Conservation (phyloP, 2,113 vertebrate genomes). For the Leptocoma aspasia region DNA sequence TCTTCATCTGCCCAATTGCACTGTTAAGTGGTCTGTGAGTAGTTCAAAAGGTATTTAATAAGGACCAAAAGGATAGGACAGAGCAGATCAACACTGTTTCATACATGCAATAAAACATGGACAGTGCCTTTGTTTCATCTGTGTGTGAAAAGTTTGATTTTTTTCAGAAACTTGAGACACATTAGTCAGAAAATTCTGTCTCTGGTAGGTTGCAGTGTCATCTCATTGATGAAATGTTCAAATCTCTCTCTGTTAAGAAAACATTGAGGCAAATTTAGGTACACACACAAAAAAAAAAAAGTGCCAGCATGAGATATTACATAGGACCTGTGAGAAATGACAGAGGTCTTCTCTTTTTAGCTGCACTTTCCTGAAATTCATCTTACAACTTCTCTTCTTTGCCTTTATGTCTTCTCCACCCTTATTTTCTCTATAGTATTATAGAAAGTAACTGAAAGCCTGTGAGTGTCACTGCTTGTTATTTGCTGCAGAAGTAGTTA, state of each 20-base stretch:
- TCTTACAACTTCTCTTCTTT: background rate
- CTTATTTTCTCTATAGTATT: background rate
- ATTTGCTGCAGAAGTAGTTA: background rate
- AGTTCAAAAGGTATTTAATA: background rate
- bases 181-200: background rate
- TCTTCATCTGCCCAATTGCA: background rate
- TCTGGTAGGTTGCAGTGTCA: background rate
- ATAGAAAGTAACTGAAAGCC: background rate
- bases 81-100: background rate
- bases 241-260: background rate
- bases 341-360: background rate
- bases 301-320: background rate
- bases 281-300: background rate
- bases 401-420: background rate
- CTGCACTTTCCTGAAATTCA: background rate
- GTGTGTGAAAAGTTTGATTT: background rate
- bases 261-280: background rate
- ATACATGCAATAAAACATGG: background rate
- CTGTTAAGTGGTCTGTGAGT: background rate
- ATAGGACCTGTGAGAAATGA: background rate
- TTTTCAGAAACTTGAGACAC: background rate
- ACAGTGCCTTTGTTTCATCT: accelerated
- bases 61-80: background rate
- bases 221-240: background rate
- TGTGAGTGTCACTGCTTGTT: background rate